Evolutionary conservation across 2,797 vertebrate species (phyloP), one percentile per base, ranked within the genome.

Genomic region (Dallia pectoralis): DNA sequence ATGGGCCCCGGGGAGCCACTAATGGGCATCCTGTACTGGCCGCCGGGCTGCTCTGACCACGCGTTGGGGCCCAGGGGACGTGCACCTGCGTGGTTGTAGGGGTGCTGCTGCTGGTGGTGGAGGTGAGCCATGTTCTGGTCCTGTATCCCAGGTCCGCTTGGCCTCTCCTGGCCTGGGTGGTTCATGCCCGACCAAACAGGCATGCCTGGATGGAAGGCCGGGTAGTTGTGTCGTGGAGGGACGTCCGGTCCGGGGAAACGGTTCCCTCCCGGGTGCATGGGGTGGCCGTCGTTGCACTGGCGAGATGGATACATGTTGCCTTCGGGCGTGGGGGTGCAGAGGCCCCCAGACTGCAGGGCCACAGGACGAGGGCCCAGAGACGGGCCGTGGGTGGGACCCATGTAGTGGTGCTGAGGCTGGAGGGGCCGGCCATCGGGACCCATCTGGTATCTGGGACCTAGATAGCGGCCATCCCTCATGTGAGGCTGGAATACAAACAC

Each of bases 341-440:
- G 30, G 0, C 84, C 89, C 15, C 95, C 91, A 4, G 96, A 92
- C 76, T 95, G 96, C 71, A 95, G 79, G 4, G 93, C 70, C 1
- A 93, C 82, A 0, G 96, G 93, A 48, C 93, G 94, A 0, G 96
- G 92, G 0, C 95, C 94, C 22, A 96, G 80, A 15, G 93, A 91
- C 0, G 95, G 80, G 25, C 95, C 84, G 0, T 95, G 96, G 7
- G 93, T 91, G 0, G 95, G 93, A 3, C 94, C 95, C 6, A 90
- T 85, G 4, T 96, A 96, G 0, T 89, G 87, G 68, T 91, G 91
- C 36, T 79, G 85, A 71, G 81, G 86, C 29, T 86, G 90, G 73
- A 89, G 85, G 2, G 86, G 86, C 49, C 74, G 83, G 70, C 91
- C 81, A 89, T 94, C 93, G 0, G 93, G 90, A 14, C 89, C 80